phyloP scores from a whole-genome alignment of 2,113 vertebrate species.

The Noctilio leporinus region DNA sequence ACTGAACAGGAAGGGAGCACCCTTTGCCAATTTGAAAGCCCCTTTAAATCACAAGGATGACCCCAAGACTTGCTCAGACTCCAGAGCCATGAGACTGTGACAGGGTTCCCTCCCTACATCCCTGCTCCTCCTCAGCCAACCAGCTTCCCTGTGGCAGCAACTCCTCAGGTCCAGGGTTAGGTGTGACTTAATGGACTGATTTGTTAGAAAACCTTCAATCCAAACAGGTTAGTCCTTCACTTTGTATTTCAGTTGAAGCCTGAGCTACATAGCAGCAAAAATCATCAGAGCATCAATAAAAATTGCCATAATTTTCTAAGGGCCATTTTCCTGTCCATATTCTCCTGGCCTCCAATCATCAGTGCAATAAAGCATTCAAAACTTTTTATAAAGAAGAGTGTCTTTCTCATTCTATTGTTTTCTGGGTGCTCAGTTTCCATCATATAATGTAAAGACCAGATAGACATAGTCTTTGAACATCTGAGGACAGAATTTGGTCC shows the following conservation, averaged over 20 bases:
- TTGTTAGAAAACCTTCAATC: neutral
- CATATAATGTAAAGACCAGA: conserved; percentile 11
- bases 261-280: neutral
- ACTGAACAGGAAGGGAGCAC: neutral
- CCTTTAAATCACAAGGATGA: neutral
- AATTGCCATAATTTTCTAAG: neutral
- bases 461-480: neutral
- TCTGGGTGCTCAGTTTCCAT: neutral
- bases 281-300: neutral
- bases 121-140: neutral
- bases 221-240: neutral
- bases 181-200: neutral
- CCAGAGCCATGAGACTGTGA: neutral
- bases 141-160: neutral
- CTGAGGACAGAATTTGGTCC: conserved; percentile 13
- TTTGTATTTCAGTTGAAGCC: neutral
- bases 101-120: fast-evolving
- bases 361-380: conserved; percentile 6
- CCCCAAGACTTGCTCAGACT: neutral
- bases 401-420: neutral
- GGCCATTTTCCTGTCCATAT: neutral
- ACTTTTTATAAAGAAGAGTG: neutral
- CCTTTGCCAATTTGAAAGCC: neutral
- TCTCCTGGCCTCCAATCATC: neutral
- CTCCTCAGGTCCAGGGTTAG: neutral